A percentile compares a stretch with the other conserved stretches of the same genome.
Conservation (phyloP, 2,888 invertebrate species). For the Lutraria lutraria region DNA sequence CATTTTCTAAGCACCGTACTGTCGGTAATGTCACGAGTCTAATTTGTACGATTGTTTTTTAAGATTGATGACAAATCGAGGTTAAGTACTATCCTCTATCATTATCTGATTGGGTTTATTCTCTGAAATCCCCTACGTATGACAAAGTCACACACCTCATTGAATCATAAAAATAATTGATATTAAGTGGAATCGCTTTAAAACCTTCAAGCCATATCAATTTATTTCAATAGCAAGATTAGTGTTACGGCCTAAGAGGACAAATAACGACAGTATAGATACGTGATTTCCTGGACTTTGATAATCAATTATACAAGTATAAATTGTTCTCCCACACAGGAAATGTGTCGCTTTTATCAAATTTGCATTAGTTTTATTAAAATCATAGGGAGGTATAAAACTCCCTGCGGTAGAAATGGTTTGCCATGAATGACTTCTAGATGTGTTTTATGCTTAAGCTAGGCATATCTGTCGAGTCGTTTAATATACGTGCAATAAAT, state of each 20-base stretch:
- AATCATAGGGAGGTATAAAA: background rate
- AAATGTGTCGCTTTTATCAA: background rate
- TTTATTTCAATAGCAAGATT: background rate
- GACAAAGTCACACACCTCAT: background rate
- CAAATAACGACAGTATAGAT: background rate
- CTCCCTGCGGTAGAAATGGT: too few species aligned
- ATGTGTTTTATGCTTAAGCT: background rate
- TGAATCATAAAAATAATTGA: background rate
- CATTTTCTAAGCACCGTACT: background rate
- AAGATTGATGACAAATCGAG: background rate
- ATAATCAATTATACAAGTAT: constrained; percentile 5
- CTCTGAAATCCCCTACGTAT: background rate
- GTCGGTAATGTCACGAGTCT: constrained; percentile 12
- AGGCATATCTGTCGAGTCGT: background rate
- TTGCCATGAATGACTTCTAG: background rate
- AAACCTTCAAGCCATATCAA: constrained; percentile 10
- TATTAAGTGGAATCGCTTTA: constrained; percentile 8
- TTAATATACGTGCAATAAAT: background rate
- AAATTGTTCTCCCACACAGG: background rate
- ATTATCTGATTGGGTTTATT: background rate
- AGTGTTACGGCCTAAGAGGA: background rate
- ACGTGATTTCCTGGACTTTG: background rate
- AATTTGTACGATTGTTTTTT: background rate
- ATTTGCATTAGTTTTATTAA: constrained; percentile 1
- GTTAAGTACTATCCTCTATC: background rate